Conservation (phyloP, 2,888 invertebrate species). For the Aphelenchoides bicaudatus region DNA sequence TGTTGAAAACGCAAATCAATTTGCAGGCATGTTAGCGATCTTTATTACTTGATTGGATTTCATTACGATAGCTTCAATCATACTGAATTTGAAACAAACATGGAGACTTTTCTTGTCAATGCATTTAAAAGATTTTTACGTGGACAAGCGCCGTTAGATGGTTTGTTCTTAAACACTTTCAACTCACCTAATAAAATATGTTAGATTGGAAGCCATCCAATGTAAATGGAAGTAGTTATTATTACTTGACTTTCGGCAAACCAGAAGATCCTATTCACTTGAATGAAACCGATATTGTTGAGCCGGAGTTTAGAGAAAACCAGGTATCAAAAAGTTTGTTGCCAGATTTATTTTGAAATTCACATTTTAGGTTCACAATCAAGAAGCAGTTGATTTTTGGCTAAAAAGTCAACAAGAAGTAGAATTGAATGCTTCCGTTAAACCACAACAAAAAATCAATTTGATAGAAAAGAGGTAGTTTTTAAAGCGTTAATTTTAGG, state of each 20-base stretch:
- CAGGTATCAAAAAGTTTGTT: too few relatives aligned
- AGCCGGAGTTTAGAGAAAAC: neutral
- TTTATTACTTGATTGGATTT: conserved; percentile 9
- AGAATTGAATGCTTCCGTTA: neutral
- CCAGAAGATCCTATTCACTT: too few relatives aligned
- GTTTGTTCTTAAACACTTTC: neutral
- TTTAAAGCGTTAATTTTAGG: neutral
- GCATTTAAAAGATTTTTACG: conserved; percentile 7
- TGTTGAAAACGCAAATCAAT: too few relatives aligned
- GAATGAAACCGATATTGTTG: neutral
- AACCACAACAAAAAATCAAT: too few relatives aligned
- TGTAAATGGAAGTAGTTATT: neutral
- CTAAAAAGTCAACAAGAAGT: neutral
- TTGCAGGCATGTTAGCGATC: conserved; percentile 1
- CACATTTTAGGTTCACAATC: too few relatives aligned
- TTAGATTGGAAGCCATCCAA: conserved; percentile 4
- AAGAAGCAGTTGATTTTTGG: conserved; percentile 6
- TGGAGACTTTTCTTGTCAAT: conserved; percentile 2
- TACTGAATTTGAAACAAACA: neutral
- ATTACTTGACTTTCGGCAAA: neutral
- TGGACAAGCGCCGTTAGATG: neutral
- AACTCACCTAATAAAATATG: neutral
- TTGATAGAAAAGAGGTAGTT: neutral
- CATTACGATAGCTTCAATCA: neutral
- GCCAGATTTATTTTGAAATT: too few relatives aligned